These are phyloP conservation scores for Eupithecia tripunctaria DNA, from an alignment of 2,888 invertebrate species.

Conservation along the genomic window DNA sequence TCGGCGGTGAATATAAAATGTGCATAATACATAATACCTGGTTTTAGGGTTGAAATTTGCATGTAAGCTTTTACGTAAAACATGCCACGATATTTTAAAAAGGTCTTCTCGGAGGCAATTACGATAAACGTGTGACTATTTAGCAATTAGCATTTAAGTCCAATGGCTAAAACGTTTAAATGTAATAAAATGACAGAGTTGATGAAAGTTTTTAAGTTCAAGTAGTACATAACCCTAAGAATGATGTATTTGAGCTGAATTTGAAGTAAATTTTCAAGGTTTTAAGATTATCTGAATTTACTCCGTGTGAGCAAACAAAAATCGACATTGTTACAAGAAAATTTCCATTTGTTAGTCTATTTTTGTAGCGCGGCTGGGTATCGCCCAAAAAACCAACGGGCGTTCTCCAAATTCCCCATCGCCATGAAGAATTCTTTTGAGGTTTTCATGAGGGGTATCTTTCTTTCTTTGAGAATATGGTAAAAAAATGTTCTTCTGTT, in stretches of 20 bases:
- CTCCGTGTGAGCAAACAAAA: neutral
- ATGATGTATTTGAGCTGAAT: neutral
- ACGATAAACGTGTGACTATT: conserved; percentile 1
- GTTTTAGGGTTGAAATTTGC: conserved; percentile 6
- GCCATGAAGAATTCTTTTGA: neutral
- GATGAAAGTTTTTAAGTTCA: conserved; percentile 16
- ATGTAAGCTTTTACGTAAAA: neutral
- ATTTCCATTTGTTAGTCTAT: neutral
- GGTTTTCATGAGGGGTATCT: neutral
- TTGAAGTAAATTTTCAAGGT: neutral
- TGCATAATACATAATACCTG: conserved; percentile 7
- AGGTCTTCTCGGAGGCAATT: neutral
- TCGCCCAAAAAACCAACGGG: neutral
- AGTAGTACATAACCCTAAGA: neutral
- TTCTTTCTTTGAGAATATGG: neutral
- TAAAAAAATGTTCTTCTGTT: neutral
- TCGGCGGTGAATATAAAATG: conserved; percentile 5
- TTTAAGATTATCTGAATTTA: neutral
- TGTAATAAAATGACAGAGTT: conserved; percentile 16
- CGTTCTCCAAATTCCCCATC: neutral
- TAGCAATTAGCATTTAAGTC: conserved; percentile 36
- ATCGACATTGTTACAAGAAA: neutral
- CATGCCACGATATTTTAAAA: neutral
- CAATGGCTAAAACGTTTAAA: conserved; percentile 40
- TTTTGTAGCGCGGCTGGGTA: neutral